Evolutionary conservation across 1,140 invertebrate genomes (phyloP).

Genomic region (Batillaria attramentaria): DNA sequence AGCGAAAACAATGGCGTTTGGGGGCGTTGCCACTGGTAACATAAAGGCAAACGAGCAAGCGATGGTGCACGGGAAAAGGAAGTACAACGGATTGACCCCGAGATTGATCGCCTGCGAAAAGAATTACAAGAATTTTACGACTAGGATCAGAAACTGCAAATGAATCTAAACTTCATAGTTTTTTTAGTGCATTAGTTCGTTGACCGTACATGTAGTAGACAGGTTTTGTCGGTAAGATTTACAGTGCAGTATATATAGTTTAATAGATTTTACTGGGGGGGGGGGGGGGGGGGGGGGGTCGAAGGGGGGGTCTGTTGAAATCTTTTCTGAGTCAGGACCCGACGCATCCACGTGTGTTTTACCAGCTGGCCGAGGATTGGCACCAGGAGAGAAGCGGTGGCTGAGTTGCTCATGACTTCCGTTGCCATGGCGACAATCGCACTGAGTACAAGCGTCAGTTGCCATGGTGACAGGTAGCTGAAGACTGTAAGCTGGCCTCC

Average conservation of each 20-base stretch:
- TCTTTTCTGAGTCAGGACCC: no score
- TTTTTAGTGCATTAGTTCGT: no score
- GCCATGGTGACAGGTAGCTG: conserved; percentile 53
- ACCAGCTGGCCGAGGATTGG: conserved; percentile 72
- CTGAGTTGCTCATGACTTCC: conserved; percentile 73
- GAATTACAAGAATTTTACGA: conserved; percentile 7
- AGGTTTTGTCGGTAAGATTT: no score
- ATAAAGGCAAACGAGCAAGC: conserved; percentile 84
- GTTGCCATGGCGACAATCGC: conserved; percentile 70
- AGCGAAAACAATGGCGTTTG: conserved; percentile 92
- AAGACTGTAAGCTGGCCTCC: conserved; percentile 57
- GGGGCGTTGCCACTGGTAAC: conserved; percentile 88
- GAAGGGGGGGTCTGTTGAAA: no score
- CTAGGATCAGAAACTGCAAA: no score
- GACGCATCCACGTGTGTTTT: background rate
- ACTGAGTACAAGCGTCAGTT: conserved; percentile 64
- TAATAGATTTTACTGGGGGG: no score
- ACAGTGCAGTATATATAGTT: no score
- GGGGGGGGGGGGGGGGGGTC: no score
- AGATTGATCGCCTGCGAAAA: conserved; percentile 48
- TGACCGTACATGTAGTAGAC: no score
- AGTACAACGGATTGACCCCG: conserved; percentile 83
- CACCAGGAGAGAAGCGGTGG: conserved; percentile 72
- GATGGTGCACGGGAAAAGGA: conserved; percentile 88
- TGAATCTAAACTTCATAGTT: no score